Base-by-base conservation (phyloP, 2,888 invertebrate species). In the Macropis europaea region DNA sequence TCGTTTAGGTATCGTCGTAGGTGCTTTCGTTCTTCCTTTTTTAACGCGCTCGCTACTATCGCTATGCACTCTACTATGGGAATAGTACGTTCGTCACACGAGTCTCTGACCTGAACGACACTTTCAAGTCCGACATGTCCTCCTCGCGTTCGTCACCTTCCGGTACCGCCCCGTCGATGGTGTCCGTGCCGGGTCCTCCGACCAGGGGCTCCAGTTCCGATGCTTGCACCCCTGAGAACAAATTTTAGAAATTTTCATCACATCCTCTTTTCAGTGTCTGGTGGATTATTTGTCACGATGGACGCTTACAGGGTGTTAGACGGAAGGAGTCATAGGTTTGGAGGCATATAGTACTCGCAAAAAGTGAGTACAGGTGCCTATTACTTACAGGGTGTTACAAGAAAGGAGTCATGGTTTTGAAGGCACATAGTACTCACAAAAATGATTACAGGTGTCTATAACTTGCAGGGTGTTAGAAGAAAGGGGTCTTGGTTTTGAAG, bases 151-250 rank as follows among this genome's bases (percentile, higher is more conserved):
- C 89, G 70, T 89, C 89, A 43, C 79, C 87, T 47, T 90, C 89
- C 40, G 86, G 84, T 32, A 88, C 85, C 2, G 84, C 82, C 7
- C 89, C 87, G 75, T 89, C 90, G 47, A 87, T 83, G 43, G 82
- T 79, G 90, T 92, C 81, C 90, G 74, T 91, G 90, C 82, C 90
- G 90, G 90, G 91, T 90, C 88, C 91, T 89, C 90, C 88, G 84
- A 88, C 91, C 90, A 89, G 90, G 84, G 92, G 92, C 90, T 88
- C 92, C 90, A 89, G 88, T 89, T 87, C 90, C 87, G 84, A 90
- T 78, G 86, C 87, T 80, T 89, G 87, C 57, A 86, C 89, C 57
- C 89, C 89, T 86, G 61, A 24, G 28, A 60, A 50, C 34, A 1
- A 24, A 48, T 26, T 9, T 5, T 6, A 34, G 13, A 19, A 32